Conservation (phyloP, 1,140 invertebrate genomes). For the Plodia interpunctella region DNA sequence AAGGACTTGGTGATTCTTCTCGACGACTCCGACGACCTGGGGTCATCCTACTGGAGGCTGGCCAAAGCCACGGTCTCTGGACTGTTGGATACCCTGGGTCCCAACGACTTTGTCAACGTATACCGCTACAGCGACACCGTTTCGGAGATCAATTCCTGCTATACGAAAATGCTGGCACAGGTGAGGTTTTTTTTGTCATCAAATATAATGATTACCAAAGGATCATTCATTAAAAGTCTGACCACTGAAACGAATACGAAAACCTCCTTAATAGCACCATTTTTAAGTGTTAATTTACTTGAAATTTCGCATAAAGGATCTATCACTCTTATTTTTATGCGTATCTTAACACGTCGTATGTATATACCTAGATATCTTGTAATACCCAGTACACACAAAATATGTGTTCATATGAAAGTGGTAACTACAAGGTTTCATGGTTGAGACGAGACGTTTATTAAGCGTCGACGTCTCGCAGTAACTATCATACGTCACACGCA, state of each 20-base stretch:
- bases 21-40: constrained; percentile 93
- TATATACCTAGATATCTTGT: too few relatives aligned
- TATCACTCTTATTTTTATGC: too few relatives aligned
- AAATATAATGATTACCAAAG: background rate
- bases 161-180: constrained; percentile 91
- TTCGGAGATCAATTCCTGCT: constrained; percentile 89
- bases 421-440: too few relatives aligned
- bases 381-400: too few relatives aligned
- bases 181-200: constrained; percentile 61
- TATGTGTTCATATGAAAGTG: too few relatives aligned
- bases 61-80: constrained; percentile 90
- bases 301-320: too few relatives aligned
- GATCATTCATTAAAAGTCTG: too few relatives aligned
- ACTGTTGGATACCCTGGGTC: constrained; percentile 95
- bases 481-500: background rate
- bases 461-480: background rate
- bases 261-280: too few relatives aligned
- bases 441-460: constrained; percentile 7
- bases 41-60: constrained; percentile 89
- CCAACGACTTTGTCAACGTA: constrained; percentile 98
- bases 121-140: constrained; percentile 88
- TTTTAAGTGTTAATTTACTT: too few relatives aligned
- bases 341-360: too few relatives aligned
- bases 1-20: constrained; percentile 97
- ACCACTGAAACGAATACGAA: too few relatives aligned